Conservation (phyloP, 2,113 vertebrate genomes). For the Erythrolamprus reginae region DNA sequence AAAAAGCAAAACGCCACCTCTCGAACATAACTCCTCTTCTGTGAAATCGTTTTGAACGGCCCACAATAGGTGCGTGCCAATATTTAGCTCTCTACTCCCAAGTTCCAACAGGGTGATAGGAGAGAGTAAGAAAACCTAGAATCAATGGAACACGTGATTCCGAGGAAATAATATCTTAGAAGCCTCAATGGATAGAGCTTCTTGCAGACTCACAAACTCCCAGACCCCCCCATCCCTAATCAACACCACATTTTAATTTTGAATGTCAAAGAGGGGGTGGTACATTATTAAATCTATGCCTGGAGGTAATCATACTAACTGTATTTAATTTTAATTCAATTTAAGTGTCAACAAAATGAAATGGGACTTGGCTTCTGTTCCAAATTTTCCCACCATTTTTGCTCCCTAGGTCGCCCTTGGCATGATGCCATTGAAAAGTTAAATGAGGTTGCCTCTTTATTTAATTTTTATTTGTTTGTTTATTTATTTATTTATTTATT, state of each 20-base stretch:
- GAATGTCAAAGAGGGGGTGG: neutral
- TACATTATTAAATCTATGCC: neutral
- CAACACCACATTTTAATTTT: neutral
- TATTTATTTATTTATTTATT: no score
- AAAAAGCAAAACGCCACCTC: neutral
- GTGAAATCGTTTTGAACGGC: no score
- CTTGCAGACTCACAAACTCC: neutral
- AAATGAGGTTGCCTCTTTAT: neutral
- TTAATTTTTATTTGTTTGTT: no score
- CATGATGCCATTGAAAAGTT: neutral
- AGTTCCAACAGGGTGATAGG: neutral
- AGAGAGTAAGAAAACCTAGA: neutral
- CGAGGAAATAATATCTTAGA: neutral
- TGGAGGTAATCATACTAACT: neutral
- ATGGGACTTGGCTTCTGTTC: neutral
- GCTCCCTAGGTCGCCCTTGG: neutral
- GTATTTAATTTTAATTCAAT: neutral
- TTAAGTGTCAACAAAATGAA: neutral
- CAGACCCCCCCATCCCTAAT: neutral
- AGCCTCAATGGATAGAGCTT: neutral
- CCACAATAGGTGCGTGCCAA: neutral
- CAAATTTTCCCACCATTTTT: neutral
- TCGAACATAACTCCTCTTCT: neutral
- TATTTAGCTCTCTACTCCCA: neutral
- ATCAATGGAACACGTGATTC: neutral